These are phyloP conservation scores for Xestoiulus laeticollis DNA, from an alignment of 2,888 invertebrate species.

Conservation along the genomic window DNA sequence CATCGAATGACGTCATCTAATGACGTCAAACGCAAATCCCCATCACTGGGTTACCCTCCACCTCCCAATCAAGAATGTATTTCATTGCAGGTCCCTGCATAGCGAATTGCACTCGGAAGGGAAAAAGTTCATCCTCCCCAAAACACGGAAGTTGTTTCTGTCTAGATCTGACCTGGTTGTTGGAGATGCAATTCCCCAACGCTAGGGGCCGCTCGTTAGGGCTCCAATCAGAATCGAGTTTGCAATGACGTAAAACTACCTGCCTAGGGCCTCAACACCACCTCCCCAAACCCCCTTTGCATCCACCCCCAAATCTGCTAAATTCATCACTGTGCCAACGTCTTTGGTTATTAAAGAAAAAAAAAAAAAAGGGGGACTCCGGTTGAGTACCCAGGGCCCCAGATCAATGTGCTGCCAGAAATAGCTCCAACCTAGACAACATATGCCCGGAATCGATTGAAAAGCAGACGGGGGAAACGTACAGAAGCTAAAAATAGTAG, in stretches of 20 bases:
- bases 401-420: constrained; percentile 43
- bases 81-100: background rate
- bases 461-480: constrained; percentile 44
- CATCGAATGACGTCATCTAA: background rate
- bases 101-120: background rate
- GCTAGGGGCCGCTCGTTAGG: constrained; percentile 32
- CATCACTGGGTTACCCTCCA: background rate
- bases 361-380: constrained; percentile 17
- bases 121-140: background rate
- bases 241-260: constrained; percentile 16
- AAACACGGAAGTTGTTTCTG: constrained; percentile 5
- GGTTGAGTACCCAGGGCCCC: constrained; percentile 19
- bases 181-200: background rate
- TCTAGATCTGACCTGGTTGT: background rate
- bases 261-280: background rate
- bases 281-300: background rate
- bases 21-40: constrained; percentile 23
- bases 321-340: constrained; percentile 34
- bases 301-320: background rate
- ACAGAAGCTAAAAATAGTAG: constrained; percentile 43
- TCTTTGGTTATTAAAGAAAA: constrained; percentile 24
- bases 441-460: constrained; percentile 47
- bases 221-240: constrained; percentile 18
- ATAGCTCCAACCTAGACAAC: constrained; percentile 47
- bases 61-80: background rate